Evolutionary conservation across 1,140 invertebrate species (phyloP).

Genomic region (Probaryconus sp.): DNA sequence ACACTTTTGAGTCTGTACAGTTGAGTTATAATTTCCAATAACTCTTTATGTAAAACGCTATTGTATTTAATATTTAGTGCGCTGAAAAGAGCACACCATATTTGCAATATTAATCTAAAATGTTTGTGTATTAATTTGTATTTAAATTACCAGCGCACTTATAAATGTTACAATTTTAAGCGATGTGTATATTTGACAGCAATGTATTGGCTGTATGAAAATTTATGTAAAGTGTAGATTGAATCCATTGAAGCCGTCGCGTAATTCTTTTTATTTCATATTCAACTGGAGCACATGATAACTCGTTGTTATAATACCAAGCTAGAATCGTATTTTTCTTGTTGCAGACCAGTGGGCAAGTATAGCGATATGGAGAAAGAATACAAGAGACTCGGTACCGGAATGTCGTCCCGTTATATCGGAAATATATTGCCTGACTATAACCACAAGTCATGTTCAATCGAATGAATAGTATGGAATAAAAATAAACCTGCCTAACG

Average conservation of each 20-base stretch:
- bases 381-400: constrained; percentile 62
- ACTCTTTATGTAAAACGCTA: no score
- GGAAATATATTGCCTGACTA: constrained; percentile 71
- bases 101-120: no score
- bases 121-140: no score
- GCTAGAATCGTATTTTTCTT: constrained; percentile 14
- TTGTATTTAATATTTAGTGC: no score
- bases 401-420: constrained; percentile 74
- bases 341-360: constrained; percentile 28
- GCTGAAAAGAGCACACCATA: no score
- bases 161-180: no score
- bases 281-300: constrained; percentile 3
- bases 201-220: constrained; percentile 2
- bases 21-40: no score
- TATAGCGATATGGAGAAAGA: constrained; percentile 59
- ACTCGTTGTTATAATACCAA: constrained; percentile 17
- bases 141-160: no score
- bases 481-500: constrained; percentile 71
- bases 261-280: constrained; percentile 4
- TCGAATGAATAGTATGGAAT: constrained; percentile 74
- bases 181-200: no score
- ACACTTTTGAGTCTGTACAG: no score
- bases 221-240: constrained; percentile 7
- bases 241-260: constrained; percentile 7
- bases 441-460: constrained; percentile 76